Base-by-base conservation (phyloP, 2,888 invertebrate genomes). In the Hermodice carunculata region DNA sequence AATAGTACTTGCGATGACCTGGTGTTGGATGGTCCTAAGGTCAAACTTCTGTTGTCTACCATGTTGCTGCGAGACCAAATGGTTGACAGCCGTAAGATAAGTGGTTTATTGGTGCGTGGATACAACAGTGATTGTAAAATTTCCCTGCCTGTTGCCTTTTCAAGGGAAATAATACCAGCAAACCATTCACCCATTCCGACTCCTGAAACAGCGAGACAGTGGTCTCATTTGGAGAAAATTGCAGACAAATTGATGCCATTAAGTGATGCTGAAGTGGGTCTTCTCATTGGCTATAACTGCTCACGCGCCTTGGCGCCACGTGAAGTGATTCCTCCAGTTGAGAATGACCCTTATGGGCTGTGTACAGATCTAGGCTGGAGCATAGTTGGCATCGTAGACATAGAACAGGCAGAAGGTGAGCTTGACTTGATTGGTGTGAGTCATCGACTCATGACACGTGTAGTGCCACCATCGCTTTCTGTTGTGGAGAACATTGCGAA, bases 111-210 rank as follows among this genome's bases (percentile, higher is more conserved):
- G 26, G 70, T 73, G 11, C 48, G 62, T 49, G 69, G 62, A 22
- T 58, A 57, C 19, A 42, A 66, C 31, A 59, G 34, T 37, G 4
- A 28, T 14, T 8, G 14, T 4, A 49, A 51, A 31, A 65, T 76
- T 19, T 5, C 24, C 11, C 62, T 74, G 11, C 76, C 74, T 22
- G 22, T 57, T 34, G 61, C 62, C 3, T 73, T 66, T 49, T 43
- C 73, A 0, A 61, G 71, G 26, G 46, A 40, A 29, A 42, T 64
- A 4, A 71, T 74, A 51, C 68, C 74, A 14, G 69, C 66, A 17
- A 63, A 73, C 56, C 40, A 61, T 5, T 61, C 66, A 5, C 74
- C 74, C 56, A 74, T 75, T 26, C 72, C 71, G 2, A 74, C 70
- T 42, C 61, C 64, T 11, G 64, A 69, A 17, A 65, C 42, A n/a